phyloP scores from a whole-genome alignment of 1,140 invertebrate genomes.

The Mycetomoellerius zeteki region DNA sequence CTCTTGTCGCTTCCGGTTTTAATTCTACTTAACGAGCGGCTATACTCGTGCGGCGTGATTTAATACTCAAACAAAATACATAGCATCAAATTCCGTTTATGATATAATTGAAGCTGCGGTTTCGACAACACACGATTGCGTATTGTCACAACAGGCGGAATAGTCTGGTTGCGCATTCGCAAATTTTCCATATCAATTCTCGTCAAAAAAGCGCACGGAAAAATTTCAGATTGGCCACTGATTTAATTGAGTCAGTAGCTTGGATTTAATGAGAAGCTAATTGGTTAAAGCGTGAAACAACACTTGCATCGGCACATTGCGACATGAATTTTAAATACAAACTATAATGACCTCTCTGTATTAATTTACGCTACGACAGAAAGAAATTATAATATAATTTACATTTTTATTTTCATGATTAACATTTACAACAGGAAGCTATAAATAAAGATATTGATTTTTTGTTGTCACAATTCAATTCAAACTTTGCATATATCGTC shows the following conservation, averaged over 20 bases:
- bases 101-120: conserved; percentile 55
- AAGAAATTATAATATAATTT: background rate
- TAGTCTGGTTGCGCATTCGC: background rate
- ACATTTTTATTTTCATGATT: conserved; percentile 15
- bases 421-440: background rate
- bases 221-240: conserved; percentile 48
- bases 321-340: conserved; percentile 15
- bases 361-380: background rate
- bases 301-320: background rate
- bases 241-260: conserved; percentile 37
- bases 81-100: conserved; percentile 60
- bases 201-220: conserved; percentile 41
- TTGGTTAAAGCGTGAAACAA: conserved; percentile 36
- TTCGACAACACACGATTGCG: background rate
- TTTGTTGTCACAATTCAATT: background rate
- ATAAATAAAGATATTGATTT: background rate
- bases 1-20: conserved; percentile 61
- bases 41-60: conserved; percentile 19
- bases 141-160: conserved; percentile 11
- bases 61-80: conserved; percentile 57
- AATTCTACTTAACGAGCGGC: conserved; percentile 70
- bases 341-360: background rate
- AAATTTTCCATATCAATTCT: conserved; percentile 49
- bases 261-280: conserved; percentile 53
- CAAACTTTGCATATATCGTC: background rate